Percentiles rank a stretch among this genome's conserved stretches.
phyloP scores from a whole-genome alignment of 2,797 vertebrate species.

The Scomberomorus guttatus region DNA sequence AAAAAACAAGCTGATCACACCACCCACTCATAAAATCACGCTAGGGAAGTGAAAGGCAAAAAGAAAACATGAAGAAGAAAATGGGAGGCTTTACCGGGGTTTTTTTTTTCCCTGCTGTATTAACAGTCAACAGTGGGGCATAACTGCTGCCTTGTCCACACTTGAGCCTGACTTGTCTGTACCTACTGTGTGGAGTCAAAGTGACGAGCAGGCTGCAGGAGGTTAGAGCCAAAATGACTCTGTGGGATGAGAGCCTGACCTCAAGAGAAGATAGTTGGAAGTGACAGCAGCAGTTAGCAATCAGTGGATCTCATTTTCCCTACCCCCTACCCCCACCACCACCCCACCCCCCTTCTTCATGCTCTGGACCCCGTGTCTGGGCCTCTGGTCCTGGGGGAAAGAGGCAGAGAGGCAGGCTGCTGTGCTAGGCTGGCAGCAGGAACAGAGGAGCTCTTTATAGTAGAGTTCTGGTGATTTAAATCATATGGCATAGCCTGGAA shows the following conservation, averaged over 20 bases:
- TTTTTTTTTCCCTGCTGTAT: constrained; percentile 36
- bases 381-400: constrained; percentile 82
- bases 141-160: constrained; percentile 69
- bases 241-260: constrained; percentile 79
- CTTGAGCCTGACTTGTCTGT: constrained; percentile 63
- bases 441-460: constrained; percentile 90
- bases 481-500: constrained; percentile 90
- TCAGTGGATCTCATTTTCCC: constrained; percentile 83
- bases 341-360: constrained; percentile 53
- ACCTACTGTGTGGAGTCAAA: constrained; percentile 75
- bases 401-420: constrained; percentile 83
- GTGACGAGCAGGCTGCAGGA: constrained; percentile 69
- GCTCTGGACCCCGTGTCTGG: constrained; percentile 82
- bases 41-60: constrained; percentile 69
- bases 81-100: constrained; percentile 53
- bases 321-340: constrained; percentile 44
- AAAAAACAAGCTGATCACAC: constrained; percentile 84
- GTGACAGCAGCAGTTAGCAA: constrained; percentile 85
- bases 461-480: constrained; percentile 90
- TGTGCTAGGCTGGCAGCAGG: constrained; percentile 87
- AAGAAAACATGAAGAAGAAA: constrained; percentile 72
- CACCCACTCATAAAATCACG: constrained; percentile 84
- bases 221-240: constrained; percentile 76
- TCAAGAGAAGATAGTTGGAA: constrained; percentile 82
- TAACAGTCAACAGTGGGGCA: constrained; percentile 68